Evolutionary conservation across 2,888 invertebrate species (phyloP), one percentile per base, ranked within the genome.

Genomic region (Blomia tropicalis): DNA sequence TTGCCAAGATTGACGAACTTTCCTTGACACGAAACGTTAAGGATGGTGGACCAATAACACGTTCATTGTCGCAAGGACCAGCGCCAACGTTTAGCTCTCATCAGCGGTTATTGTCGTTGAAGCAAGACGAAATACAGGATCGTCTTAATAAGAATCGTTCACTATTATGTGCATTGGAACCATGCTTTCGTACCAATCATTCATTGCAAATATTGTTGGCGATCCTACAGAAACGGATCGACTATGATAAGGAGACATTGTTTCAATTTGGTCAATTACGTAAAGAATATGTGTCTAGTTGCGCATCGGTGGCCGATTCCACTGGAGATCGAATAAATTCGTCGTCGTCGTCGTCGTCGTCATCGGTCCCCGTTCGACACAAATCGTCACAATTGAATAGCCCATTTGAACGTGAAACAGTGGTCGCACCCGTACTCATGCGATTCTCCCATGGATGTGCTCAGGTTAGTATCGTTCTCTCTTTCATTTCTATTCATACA

Each of bases 141-240:
- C 77, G 91, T 1, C 78, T 92, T 61, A 90, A 91, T 70, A 89
- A 90, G 76, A 91, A 92, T 76, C 89, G 90, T 75, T 85, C 87
- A 0, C 76, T 91, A 41, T 77, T 89, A 66, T 90, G 78, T 69
- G 76, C 77, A 7, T 74, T 78, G 17, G 78, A 79, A 67, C 78
- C 89, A 53, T 83, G 87, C 64, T 59, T 58, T n/a, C 77, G 90
- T 68, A 86, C 86, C 71, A 87, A 87, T 72, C 84, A 84, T 31
- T 83, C 83, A 2, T 73, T 90, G 69, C 82, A 86, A 70, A 84
- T 86, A 73, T 78, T 91, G 60, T 77, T 90, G 65, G 67, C 75
- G 23, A 77, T 77, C 54, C 77, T 91, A 43, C 82, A 84, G 54
- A 80, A 83, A 27, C 79, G 91, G 66, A 88, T 91, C 53, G 87